Evolutionary conservation across 2,797 vertebrate species (phyloP), one percentile per base, ranked within the genome.

Genomic region (Melanotaenia maccullochi): DNA sequence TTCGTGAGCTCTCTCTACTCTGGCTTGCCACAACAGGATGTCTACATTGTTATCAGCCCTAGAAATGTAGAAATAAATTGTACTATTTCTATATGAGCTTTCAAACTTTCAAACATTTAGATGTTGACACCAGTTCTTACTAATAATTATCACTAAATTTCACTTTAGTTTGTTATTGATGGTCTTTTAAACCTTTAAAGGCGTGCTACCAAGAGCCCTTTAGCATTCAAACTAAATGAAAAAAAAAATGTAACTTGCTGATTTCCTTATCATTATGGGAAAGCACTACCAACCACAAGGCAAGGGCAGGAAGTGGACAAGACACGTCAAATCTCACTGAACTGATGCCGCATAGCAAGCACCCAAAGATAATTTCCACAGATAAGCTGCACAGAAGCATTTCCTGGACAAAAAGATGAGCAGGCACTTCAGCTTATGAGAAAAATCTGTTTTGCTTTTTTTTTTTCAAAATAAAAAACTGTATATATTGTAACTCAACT

Each of bases 351-450:
- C 59, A 78, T 71, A 14, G 52, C 11, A 64, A 82, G 59, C 68
- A 81, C 30, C 9, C 30, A 56, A 36, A 0, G 25, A 61, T 68
- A 54, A 73, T 84, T 65, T 71, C 76, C 36, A 68, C 7, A 25
- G 68, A 86, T 84, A 84, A 77, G 22, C n/a, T 60, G 52, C 56
- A 54, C 14, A 28, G 52, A 11, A 11, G 64, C 52, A 57, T 65
- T 83, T 86, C 78, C 76, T 84, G 63, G 4, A 5, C 85, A 33
- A 66, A 52, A 84, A 76, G 57, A 81, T 35, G 51, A 85, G 81
- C 61, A 79, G 64, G 36, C 65, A 70, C 52, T 60, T 42, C 51
- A 58, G 9, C 49, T 71, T 38, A 51, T 60, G 59, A 74, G 22
- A 73, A 55, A 30, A 65, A 64, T 25, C 38, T 35, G 4, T 13